Evolutionary conservation across 2,888 invertebrate genomes (phyloP).

Genomic region (Ectemnius continuus): DNA sequence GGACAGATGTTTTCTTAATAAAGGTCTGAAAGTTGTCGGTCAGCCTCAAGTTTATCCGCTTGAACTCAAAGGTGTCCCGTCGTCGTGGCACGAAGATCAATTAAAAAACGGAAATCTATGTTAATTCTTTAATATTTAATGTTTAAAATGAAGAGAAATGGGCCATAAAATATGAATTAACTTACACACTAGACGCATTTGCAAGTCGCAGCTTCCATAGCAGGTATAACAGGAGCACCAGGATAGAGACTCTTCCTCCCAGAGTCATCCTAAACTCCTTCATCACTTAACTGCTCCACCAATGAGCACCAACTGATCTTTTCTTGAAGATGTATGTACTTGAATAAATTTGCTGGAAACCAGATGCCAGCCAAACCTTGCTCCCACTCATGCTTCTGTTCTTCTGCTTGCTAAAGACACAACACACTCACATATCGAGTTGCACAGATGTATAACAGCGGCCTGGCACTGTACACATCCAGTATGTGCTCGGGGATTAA

Average conservation of each 20-base stretch:
- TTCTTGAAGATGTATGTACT: constrained; percentile 56
- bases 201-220: constrained; percentile 20
- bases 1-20: not conserved
- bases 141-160: too few species aligned
- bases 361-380: constrained; percentile 67
- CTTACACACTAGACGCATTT: constrained; percentile 53
- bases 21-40: not conserved
- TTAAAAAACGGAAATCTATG: too few species aligned
- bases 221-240: constrained; percentile 38
- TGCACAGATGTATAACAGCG: constrained; percentile 33
- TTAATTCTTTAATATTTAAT: too few species aligned
- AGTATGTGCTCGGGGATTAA: constrained; percentile 61
- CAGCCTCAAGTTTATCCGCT: too few species aligned
- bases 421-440: constrained; percentile 40
- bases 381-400: constrained; percentile 67
- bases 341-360: constrained; percentile 68
- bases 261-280: constrained; percentile 66
- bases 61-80: too few species aligned
- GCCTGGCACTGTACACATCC: constrained; percentile 38
- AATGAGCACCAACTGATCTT: constrained; percentile 67
- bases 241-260: constrained; percentile 46
- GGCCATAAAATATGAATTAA: constrained; percentile 18
- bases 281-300: constrained; percentile 66
- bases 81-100: too few species aligned
- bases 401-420: constrained; percentile 50